phyloP scores from a whole-genome alignment of 2,888 invertebrate genomes.

The Diloba caeruleocephala region DNA sequence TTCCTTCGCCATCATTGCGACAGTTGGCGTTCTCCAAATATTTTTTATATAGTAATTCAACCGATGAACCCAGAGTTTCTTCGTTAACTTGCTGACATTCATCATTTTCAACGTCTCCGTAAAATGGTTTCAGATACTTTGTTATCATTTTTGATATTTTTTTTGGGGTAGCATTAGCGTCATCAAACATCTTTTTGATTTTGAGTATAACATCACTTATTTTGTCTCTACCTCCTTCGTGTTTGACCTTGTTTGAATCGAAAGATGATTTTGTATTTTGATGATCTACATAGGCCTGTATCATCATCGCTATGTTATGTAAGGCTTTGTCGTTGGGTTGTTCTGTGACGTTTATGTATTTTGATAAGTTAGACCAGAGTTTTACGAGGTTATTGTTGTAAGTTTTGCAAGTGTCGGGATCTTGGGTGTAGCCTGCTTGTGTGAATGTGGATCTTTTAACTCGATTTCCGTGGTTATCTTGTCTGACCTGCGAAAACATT shows the following conservation, averaged over 20 bases:
- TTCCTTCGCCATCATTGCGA: slow-evolving; percentile 10
- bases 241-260: slow-evolving; percentile 10
- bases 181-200: slow-evolving; percentile 30
- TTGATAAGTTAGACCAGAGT: slow-evolving; percentile 47
- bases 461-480: slow-evolving; percentile 2
- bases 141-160: slow-evolving; percentile 31
- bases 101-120: slow-evolving; percentile 12
- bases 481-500: slow-evolving; percentile 24
- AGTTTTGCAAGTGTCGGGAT: slow-evolving; percentile 49
- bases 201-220: slow-evolving; percentile 17
- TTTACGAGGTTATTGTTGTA: slow-evolving; percentile 52
- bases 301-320: slow-evolving; percentile 54
- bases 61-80: slow-evolving; percentile 24
- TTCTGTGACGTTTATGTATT: slow-evolving; percentile 27
- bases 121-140: slow-evolving; percentile 35
- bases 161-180: slow-evolving; percentile 6
- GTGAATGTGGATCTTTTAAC: slow-evolving; percentile 29
- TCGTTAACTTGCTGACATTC: slow-evolving; percentile 40
- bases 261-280: slow-evolving; percentile 17
- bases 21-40: slow-evolving; percentile 39
- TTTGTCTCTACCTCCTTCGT: slow-evolving; percentile 27
- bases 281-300: slow-evolving; percentile 52
- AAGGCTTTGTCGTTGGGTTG: slow-evolving; percentile 31
- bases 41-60: slow-evolving; percentile 36
- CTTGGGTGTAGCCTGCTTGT: slow-evolving; percentile 50